Evolutionary conservation across 2,797 vertebrate species (phyloP).

Genomic region (Sebastes trivittatus): DNA sequence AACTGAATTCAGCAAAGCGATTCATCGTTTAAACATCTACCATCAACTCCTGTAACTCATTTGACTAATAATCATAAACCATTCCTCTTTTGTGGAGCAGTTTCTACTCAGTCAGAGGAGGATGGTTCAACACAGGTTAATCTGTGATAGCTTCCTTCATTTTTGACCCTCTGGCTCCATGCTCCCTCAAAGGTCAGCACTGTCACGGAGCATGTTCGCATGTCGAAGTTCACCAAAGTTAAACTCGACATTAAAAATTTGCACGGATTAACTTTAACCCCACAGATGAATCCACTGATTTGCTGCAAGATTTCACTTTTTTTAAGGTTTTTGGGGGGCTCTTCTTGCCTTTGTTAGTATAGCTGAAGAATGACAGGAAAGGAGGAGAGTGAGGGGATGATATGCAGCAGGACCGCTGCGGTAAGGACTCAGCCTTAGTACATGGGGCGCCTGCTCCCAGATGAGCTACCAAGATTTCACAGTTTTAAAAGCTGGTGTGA

Average conservation of each 20-base stretch:
- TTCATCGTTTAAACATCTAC: neutral
- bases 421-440: too few species aligned
- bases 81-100: neutral
- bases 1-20: neutral
- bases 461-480: too few species aligned
- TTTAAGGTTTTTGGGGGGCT: too few species aligned
- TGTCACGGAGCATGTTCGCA: neutral
- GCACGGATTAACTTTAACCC: too few species aligned
- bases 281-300: neutral
- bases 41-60: neutral
- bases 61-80: neutral
- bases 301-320: neutral
- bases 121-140: neutral
- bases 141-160: neutral
- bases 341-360: too few species aligned
- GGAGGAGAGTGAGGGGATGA: too few species aligned
- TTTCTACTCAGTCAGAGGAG: neutral
- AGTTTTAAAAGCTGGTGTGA: neutral
- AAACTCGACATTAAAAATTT: neutral
- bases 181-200: neutral
- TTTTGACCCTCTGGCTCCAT: neutral
- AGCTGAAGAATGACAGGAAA: too few species aligned
- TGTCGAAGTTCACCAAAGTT: neutral
- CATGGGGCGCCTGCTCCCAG: too few species aligned
- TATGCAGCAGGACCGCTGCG: too few species aligned